phyloP scores from a whole-genome alignment of 2,888 invertebrate genomes.

The Rapana venosa region DNA sequence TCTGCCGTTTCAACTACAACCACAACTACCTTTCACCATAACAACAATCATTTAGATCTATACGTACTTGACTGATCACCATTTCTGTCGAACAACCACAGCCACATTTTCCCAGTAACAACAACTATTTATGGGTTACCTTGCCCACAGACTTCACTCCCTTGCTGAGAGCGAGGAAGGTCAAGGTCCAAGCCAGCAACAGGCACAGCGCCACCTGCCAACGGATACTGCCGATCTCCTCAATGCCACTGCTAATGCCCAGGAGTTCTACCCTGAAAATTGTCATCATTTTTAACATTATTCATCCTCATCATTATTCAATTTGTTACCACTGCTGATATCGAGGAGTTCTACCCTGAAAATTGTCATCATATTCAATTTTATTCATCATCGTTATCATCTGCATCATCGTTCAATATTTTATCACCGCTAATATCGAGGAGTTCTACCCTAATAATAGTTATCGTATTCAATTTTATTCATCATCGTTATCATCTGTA shows the following conservation, averaged over 20 bases:
- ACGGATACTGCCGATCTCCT: conserved; percentile 67
- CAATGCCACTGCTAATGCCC: conserved; percentile 84
- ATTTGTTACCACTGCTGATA: conserved; percentile 83
- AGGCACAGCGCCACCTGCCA: conserved; percentile 75
- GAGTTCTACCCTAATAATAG: not conserved
- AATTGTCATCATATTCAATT: not conserved
- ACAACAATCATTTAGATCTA: too few relatives aligned
- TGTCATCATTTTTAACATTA: not conserved
- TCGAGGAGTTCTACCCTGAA: conserved; percentile 83
- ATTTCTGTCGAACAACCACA: too few relatives aligned
- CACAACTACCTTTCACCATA: too few relatives aligned
- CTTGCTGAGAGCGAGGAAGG: conserved; percentile 74
- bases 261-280: conserved; percentile 82
- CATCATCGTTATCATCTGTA: not conserved
- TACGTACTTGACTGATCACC: too few relatives aligned
- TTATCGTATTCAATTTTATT: not conserved
- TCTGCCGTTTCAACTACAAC: too few relatives aligned
- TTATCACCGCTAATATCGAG: not conserved
- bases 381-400: not conserved
- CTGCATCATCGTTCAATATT: not conserved
- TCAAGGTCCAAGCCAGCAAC: conserved; percentile 72
- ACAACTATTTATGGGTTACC: conserved; percentile 54
- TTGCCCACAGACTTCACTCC: conserved; percentile 77
- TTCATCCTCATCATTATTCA: not conserved
- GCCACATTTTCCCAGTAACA: not conserved